Evolutionary conservation across 2,113 vertebrate genomes (phyloP).

Genomic region (Sinocyclocheilus maitianheensis): DNA sequence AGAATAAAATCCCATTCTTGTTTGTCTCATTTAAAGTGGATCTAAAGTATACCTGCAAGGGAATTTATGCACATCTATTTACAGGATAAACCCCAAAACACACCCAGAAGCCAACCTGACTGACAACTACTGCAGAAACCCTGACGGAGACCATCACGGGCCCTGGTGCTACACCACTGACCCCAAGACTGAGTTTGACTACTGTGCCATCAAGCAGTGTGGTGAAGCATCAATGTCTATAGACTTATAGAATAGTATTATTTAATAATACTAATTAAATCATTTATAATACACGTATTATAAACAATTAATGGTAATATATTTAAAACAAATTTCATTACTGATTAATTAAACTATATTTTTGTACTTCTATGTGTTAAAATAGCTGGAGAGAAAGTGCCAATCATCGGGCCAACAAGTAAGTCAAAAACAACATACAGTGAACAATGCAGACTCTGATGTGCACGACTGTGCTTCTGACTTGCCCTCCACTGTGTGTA

Average conservation of each 20-base stretch:
- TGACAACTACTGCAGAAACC: conserved; percentile 93
- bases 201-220: conserved; percentile 91
- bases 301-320: too few relatives aligned
- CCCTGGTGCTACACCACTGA: conserved; percentile 97
- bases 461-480: background rate
- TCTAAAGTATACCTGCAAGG: background rate
- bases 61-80: background rate
- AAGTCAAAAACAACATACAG: conserved; percentile 19
- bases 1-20: conserved; percentile 47
- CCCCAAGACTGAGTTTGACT: conserved; percentile 90
- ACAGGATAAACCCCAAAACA: conserved; percentile 81
- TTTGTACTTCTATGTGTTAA: conserved; percentile 46
- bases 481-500: conserved; percentile 14
- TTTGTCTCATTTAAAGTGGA: background rate
- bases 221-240: conserved; percentile 68
- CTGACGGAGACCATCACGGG: conserved; percentile 88
- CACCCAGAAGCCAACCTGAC: conserved; percentile 82
- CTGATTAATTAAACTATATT: conserved; percentile 12
- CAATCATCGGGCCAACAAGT: conserved; percentile 72
- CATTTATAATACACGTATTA: too few relatives aligned
- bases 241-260: background rate
- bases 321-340: too few relatives aligned
- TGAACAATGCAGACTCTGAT: background rate
- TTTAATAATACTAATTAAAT: too few relatives aligned
- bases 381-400: conserved; percentile 75